These are phyloP conservation scores for Morpho deidamia DNA, from an alignment of 2,888 invertebrate genomes.

Conservation along the genomic window DNA sequence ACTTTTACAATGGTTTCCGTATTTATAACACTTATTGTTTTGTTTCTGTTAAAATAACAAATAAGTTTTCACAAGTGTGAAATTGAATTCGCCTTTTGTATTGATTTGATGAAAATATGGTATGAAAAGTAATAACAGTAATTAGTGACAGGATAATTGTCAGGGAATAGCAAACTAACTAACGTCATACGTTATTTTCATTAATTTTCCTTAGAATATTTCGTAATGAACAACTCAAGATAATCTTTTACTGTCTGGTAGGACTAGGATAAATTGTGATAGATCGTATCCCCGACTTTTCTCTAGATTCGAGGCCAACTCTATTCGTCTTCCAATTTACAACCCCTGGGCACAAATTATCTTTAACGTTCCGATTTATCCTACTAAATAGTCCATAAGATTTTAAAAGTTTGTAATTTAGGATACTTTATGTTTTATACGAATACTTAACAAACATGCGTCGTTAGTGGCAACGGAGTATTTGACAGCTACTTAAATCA, in stretches of 20 bases:
- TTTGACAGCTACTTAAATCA: no score
- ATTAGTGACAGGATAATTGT: no score
- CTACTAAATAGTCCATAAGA: slow-evolving; percentile 28
- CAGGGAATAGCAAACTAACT: no score
- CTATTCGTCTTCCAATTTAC: slow-evolving; percentile 55
- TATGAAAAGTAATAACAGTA: no score
- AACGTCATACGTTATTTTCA: not conserved
- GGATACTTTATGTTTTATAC: no score
- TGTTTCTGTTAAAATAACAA: not conserved
- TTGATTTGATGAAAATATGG: no score
- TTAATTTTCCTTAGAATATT: slow-evolving; percentile 37
- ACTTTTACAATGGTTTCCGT: not conserved
- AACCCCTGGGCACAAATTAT: slow-evolving; percentile 31
- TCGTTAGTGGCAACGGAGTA: no score
- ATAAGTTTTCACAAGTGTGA: not conserved
- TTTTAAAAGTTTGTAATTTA: no score
- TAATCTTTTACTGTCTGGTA: slow-evolving; percentile 66
- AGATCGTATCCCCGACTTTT: slow-evolving; percentile 51
- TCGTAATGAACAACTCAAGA: slow-evolving; percentile 52
- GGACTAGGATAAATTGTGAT: slow-evolving; percentile 70
- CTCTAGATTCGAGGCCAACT: slow-evolving; percentile 50
- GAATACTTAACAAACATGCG: no score
- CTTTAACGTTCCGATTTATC: slow-evolving; percentile 35
- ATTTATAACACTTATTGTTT: not conserved
- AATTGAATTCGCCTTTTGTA: not conserved